Conservation (phyloP, 2,113 vertebrate species). For the Seriola rivoliana region DNA sequence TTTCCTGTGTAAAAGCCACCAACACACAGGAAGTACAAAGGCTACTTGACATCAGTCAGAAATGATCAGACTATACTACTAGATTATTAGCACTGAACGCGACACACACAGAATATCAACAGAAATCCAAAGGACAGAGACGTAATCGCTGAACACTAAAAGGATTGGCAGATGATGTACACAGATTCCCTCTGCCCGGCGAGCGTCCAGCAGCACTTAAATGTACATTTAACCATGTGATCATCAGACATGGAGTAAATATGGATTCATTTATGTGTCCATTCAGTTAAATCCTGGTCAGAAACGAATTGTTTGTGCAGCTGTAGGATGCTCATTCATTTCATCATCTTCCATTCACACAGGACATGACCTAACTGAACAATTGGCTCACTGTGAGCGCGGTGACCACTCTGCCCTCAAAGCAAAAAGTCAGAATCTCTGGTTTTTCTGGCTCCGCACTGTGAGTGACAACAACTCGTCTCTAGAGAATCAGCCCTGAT, state of each 20-base stretch:
- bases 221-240: background rate
- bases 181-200: background rate
- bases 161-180: too few species aligned
- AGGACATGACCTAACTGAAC: slow-evolving; percentile 38
- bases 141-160: too few species aligned
- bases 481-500: background rate
- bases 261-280: too few species aligned
- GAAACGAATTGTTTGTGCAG: background rate
- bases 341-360: background rate
- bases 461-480: background rate
- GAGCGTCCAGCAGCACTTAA: background rate
- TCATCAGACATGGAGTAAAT: background rate
- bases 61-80: background rate
- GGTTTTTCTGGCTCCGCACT: background rate
- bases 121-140: background rate
- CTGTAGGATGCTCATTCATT: background rate
- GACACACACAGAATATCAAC: background rate
- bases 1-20: background rate
- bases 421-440: background rate
- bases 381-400: slow-evolving; percentile 26
- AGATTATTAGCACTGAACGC: background rate
- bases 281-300: background rate
- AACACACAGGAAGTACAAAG: background rate
- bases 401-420: too few species aligned
- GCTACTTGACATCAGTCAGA: too few species aligned